Percentiles rank a stretch among this genome's conserved stretches.
These are phyloP conservation scores for Melangyna quadrimaculata DNA, from an alignment of 2,888 invertebrate genomes.

Conservation along the genomic window DNA sequence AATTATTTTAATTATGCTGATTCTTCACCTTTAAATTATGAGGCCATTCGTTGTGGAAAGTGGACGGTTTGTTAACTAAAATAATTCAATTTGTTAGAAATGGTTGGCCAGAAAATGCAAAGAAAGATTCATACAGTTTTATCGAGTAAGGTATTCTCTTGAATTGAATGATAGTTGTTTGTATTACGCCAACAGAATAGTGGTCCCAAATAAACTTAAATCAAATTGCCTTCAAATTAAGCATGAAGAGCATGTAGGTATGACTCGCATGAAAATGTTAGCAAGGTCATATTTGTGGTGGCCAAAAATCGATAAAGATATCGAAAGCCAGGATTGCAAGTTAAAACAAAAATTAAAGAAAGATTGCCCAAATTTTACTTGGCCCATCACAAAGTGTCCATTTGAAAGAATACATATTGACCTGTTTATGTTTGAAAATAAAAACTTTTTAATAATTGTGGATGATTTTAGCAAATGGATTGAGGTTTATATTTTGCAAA, in stretches of 20 bases:
- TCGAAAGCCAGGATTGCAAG: slow-evolving; percentile 18
- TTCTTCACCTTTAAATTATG: background rate
- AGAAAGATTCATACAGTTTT: background rate
- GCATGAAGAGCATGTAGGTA: background rate
- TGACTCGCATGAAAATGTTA: slow-evolving; percentile 31
- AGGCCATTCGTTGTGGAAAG: background rate
- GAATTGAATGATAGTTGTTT: slow-evolving; percentile 9
- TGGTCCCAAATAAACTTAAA: slow-evolving; percentile 35
- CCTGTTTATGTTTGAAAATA: slow-evolving; percentile 29
- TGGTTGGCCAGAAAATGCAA: background rate
- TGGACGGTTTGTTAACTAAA: background rate
- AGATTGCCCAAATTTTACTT: slow-evolving; percentile 11
- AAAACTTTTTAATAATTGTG: slow-evolving; percentile 30
- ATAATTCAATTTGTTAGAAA: background rate
- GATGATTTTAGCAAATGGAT: slow-evolving; percentile 59
- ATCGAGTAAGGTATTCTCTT: background rate
- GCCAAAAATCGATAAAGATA: slow-evolving; percentile 45
- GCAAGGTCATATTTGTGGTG: slow-evolving; percentile 34
- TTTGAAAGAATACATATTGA: slow-evolving; percentile 42
- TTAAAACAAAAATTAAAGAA: slow-evolving; percentile 10
- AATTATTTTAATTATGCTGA: slow-evolving; percentile 11
- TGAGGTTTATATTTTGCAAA: slow-evolving; percentile 26
- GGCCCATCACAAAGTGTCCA: slow-evolving; percentile 30
- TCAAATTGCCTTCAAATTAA: slow-evolving; percentile 5
- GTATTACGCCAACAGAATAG: slow-evolving; percentile 37